These are phyloP conservation scores for Archips crataeganus DNA, from an alignment of 2,888 invertebrate species.

Conservation along the genomic window DNA sequence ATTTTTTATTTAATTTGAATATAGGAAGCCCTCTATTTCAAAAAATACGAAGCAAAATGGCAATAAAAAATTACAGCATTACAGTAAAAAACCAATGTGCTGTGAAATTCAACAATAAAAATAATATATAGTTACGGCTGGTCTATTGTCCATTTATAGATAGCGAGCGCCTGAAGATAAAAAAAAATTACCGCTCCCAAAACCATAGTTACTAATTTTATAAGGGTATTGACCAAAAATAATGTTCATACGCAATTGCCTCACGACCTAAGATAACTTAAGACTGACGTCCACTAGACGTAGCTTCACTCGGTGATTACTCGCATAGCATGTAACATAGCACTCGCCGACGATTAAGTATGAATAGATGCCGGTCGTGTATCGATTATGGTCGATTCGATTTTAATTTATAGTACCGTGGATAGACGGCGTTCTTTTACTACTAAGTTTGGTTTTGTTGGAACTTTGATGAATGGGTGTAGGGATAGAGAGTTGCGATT, in stretches of 20 bases:
- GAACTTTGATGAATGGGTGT: too few species aligned
- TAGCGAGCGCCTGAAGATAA: too few species aligned
- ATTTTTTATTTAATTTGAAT: too few species aligned
- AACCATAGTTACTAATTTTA: too few species aligned
- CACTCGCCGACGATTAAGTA: slow-evolving; percentile 59
- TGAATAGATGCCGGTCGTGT: slow-evolving; percentile 61
- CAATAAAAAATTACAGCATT: too few species aligned
- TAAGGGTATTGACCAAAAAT: not conserved
- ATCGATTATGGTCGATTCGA: slow-evolving; percentile 73
- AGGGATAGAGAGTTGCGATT: not conserved
- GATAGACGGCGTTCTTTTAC: slow-evolving; percentile 17
- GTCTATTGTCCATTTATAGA: too few species aligned
- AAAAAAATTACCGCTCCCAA: too few species aligned
- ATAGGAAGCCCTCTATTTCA: too few species aligned
- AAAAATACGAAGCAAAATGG: too few species aligned
- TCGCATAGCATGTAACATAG: slow-evolving; percentile 48
- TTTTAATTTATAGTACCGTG: slow-evolving; percentile 61
- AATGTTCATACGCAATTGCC: not conserved
- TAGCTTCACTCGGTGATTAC: slow-evolving; percentile 48
- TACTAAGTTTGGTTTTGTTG: not conserved
- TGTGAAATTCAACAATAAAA: too few species aligned
- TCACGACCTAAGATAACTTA: not conserved
- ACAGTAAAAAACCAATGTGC: too few species aligned
- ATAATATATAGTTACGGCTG: too few species aligned
- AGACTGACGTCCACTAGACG: slow-evolving; percentile 9